Evolutionary conservation across 2,888 invertebrate genomes (phyloP).

Genomic region (Malthinus flaveolus): DNA sequence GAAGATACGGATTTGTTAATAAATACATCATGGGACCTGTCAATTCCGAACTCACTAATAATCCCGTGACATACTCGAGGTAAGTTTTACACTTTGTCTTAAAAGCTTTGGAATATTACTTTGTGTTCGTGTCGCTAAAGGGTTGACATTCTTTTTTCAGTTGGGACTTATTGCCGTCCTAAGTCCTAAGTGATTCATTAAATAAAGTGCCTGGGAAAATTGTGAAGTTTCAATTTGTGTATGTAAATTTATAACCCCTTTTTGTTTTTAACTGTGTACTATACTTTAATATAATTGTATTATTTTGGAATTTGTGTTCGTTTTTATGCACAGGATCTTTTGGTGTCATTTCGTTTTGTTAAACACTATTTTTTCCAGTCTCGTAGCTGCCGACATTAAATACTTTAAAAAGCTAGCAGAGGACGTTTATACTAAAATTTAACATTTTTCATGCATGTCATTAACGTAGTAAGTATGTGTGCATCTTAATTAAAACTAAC

Average conservation of each 20-base stretch:
- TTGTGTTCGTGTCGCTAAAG: not conserved
- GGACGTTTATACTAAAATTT: slow-evolving; percentile 9
- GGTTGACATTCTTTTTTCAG: slow-evolving; percentile 27
- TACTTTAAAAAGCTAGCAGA: slow-evolving; percentile 16
- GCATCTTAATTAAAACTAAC: not conserved
- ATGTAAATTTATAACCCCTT: slow-evolving; percentile 18
- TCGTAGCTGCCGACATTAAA: slow-evolving; percentile 16
- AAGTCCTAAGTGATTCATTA: slow-evolving; percentile 11
- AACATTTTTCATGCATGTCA: slow-evolving; percentile 11
- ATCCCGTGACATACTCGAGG: slow-evolving; percentile 64
- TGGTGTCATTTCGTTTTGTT: not conserved
- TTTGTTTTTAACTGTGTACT: not conserved
- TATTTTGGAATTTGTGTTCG: not conserved
- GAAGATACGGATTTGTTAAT: slow-evolving; percentile 59
- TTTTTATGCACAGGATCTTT: too few relatives aligned
- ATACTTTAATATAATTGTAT: not conserved
- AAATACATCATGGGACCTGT: slow-evolving; percentile 61
- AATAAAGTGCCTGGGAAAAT: slow-evolving; percentile 18
- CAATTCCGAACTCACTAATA: slow-evolving; percentile 57
- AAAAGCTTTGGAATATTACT: not conserved
- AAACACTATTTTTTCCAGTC: slow-evolving; percentile 18
- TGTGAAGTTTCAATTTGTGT: slow-evolving; percentile 18
- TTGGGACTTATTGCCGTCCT: slow-evolving; percentile 28
- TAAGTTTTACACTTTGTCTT: slow-evolving; percentile 43
- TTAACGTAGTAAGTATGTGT: slow-evolving; percentile 12